phyloP scores from a whole-genome alignment of 2,797 vertebrate species.

The Macroramphosus scolopax region DNA sequence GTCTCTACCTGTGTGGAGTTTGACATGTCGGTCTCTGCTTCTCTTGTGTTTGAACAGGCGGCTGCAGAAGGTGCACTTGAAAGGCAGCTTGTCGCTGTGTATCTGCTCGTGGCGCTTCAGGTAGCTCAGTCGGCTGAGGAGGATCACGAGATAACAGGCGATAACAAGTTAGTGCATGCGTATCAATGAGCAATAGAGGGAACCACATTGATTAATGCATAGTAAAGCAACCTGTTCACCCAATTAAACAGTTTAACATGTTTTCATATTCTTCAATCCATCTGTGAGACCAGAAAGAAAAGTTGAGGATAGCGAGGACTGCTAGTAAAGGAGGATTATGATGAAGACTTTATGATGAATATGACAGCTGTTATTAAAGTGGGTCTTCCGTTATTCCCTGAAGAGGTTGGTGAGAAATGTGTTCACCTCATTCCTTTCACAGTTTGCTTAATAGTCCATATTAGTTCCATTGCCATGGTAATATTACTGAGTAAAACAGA shows the following conservation, averaged over 20 bases:
- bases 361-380: conserved; percentile 64
- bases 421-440: conserved; percentile 58
- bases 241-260: too few species aligned
- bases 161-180: too few species aligned
- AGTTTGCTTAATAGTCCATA: conserved; percentile 40
- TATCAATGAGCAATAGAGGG: background rate
- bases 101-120: conserved; percentile 99
- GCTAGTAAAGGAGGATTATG: conserved; percentile 28
- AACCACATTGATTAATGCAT: background rate
- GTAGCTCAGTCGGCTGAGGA: conserved; percentile 90
- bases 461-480: conserved; percentile 39
- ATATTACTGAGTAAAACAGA: too few species aligned
- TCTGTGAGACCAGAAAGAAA: too few species aligned
- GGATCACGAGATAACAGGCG: background rate
- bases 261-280: too few species aligned
- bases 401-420: conserved; percentile 50
- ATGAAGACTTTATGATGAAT: conserved; percentile 50
- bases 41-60: conserved; percentile 99
- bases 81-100: conserved; percentile 99
- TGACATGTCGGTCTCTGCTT: conserved; percentile 96
- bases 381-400: conserved; percentile 45
- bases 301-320: too few species aligned
- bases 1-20: conserved; percentile 89
- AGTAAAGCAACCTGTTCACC: too few species aligned
- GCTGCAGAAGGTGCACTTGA: conserved; percentile 99